phyloP scores from a whole-genome alignment of 2,113 vertebrate species.

The Mirza zaza region DNA sequence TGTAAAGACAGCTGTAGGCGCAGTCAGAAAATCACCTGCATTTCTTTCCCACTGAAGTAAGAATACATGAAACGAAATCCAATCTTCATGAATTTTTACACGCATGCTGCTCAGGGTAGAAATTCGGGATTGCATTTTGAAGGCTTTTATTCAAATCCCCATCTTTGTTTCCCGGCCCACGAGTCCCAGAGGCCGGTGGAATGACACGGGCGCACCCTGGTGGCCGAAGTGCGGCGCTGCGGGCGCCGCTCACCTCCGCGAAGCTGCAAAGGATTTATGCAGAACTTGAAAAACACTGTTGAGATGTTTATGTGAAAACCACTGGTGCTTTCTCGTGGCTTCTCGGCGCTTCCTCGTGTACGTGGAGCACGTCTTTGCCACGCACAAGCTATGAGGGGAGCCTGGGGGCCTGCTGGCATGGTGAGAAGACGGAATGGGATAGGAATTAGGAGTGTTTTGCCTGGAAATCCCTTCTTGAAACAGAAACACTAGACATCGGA shows the following conservation, averaged over 20 bases:
- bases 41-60: conserved; percentile 63
- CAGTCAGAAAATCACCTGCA: conserved; percentile 49
- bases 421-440: not conserved
- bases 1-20: conserved; percentile 56
- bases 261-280: not conserved
- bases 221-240: not conserved
- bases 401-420: not conserved
- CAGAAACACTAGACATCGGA: not conserved
- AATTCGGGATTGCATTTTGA: conserved; percentile 50
- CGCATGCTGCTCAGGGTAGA: conserved; percentile 59
- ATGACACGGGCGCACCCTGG: conserved; percentile 60
- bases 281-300: not conserved
- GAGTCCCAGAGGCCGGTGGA: not conserved
- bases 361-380: not conserved
- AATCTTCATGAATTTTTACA: conserved; percentile 74
- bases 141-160: conserved; percentile 59
- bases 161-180: conserved; percentile 61
- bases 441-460: not conserved
- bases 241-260: not conserved
- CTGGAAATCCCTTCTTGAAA: not conserved
- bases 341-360: not conserved
- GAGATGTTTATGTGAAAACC: conserved; percentile 36
- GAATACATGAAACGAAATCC: conserved; percentile 71
- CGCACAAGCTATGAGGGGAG: not conserved
- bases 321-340: conserved; percentile 19